Conservation (phyloP, 23 tunicate species). For the Pegea sp. region DNA sequence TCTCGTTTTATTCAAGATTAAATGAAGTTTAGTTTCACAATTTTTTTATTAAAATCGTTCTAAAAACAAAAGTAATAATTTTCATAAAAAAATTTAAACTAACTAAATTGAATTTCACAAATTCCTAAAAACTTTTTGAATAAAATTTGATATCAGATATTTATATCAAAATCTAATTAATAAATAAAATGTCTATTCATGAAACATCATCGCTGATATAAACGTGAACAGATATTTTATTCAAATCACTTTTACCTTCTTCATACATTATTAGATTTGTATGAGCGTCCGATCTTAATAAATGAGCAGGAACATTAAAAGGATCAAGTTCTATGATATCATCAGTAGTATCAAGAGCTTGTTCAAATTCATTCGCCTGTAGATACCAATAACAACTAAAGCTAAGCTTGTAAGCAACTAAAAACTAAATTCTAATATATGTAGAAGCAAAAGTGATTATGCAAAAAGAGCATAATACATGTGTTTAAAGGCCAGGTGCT, state of each 20-base stretch:
- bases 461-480: not conserved
- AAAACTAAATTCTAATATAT: not conserved
- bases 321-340: slow-evolving; percentile 8
- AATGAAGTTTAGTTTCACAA: no score
- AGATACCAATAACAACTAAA: not conserved
- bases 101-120: no score
- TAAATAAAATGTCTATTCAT: no score
- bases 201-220: no score
- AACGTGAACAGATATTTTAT: no score
- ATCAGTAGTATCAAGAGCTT: slow-evolving; percentile 20
- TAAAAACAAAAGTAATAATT: no score
- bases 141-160: no score
- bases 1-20: no score
- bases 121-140: no score
- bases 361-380: slow-evolving; percentile 19
- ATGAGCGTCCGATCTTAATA: slow-evolving; percentile 40
- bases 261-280: slow-evolving; percentile 45
- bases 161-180: no score
- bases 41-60: no score
- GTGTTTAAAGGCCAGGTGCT: not conserved
- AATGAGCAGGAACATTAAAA: slow-evolving; percentile 38
- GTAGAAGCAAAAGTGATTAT: not conserved
- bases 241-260: slow-evolving; percentile 35
- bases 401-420: not conserved
- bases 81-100: no score